These are phyloP conservation scores for Spinibarbus caldwelli DNA, from an alignment of 2,797 vertebrate species.

Conservation along the genomic window DNA sequence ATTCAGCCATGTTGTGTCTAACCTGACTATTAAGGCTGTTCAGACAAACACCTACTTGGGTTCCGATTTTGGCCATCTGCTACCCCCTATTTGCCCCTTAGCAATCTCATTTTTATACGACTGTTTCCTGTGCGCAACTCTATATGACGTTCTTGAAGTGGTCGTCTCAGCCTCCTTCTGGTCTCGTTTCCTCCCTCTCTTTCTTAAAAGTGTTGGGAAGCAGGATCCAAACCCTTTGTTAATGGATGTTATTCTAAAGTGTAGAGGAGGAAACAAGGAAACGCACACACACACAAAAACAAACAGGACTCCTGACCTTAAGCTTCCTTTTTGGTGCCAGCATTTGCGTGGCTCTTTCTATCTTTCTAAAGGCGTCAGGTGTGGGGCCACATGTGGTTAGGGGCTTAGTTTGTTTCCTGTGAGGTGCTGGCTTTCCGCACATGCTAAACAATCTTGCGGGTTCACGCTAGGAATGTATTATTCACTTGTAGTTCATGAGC, in stretches of 20 bases:
- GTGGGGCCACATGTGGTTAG: conserved; percentile 33
- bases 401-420: conserved; percentile 40
- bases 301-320: conserved; percentile 37
- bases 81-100: conserved; percentile 61
- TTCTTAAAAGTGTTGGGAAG: conserved; percentile 18
- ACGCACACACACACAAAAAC: conserved; percentile 20
- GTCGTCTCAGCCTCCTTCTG: conserved; percentile 36
- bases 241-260: conserved; percentile 29
- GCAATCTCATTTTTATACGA: conserved; percentile 12
- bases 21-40: conserved; percentile 66
- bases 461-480: not conserved
- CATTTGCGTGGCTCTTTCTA: conserved; percentile 26
- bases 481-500: not conserved
- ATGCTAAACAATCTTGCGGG: conserved; percentile 21
- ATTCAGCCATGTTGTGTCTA: conserved; percentile 74
- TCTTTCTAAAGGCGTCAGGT: conserved; percentile 36
- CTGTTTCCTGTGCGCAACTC: not conserved
- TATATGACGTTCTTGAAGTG: not conserved
- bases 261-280: conserved; percentile 27
- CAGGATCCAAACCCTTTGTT: conserved; percentile 32
- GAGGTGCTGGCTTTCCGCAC: conserved; percentile 16
- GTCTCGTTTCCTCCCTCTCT: conserved; percentile 25
- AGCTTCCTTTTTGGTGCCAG: conserved; percentile 18
- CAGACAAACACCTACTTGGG: conserved; percentile 73
- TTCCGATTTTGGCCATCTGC: conserved; percentile 74